phyloP scores from a whole-genome alignment of 2,797 vertebrate genomes.

The Peromyscus nudipes region DNA sequence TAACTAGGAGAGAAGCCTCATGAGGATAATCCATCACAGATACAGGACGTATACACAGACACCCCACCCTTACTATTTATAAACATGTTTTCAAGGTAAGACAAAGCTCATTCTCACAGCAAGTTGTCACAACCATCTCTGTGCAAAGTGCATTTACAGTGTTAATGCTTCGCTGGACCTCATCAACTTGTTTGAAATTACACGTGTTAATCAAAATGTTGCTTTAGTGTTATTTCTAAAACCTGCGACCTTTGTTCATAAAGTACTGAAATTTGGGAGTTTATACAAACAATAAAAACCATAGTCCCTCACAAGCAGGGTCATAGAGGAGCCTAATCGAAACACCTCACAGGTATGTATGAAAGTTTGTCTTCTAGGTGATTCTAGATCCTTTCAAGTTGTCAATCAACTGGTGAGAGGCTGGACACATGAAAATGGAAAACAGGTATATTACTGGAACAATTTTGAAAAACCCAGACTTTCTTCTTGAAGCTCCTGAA shows the following conservation, averaged over 20 bases:
- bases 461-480: slow-evolving; percentile 14
- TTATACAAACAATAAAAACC: neutral
- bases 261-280: neutral
- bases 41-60: neutral
- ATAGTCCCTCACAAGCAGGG: neutral
- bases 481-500: neutral
- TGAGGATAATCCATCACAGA: neutral
- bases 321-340: neutral
- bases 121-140: neutral
- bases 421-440: neutral
- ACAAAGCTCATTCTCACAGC: neutral
- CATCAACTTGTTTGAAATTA: neutral
- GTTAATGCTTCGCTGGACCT: neutral
- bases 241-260: neutral
- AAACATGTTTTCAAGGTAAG: neutral
- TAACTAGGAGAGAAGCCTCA: neutral
- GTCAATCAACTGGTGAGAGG: neutral
- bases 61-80: neutral
- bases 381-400: neutral
- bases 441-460: slow-evolving; percentile 8
- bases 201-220: neutral
- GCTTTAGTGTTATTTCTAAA: neutral
- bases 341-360: neutral
- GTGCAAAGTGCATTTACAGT: neutral
- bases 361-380: neutral